Evolutionary conservation across 2,797 vertebrate genomes (phyloP), one percentile per base, ranked within the genome.

Genomic region (Pipistrellus kuhlii): DNA sequence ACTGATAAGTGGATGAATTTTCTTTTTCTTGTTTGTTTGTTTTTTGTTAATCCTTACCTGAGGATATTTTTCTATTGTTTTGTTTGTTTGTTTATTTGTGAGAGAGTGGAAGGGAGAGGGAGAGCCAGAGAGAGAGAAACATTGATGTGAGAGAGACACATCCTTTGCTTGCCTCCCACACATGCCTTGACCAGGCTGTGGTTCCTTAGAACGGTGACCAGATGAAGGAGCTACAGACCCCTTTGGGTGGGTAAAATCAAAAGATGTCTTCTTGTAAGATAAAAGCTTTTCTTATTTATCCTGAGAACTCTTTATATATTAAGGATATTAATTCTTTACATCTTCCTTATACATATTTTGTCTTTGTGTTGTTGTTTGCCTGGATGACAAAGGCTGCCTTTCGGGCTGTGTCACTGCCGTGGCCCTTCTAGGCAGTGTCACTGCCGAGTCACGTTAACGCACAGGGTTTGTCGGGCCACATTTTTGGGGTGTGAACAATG

Each of bases 401-500:
- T 6, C 2, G 57, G 30, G 44, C 17, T 13, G 2, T 51, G 66
- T 4, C 18, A 1, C 76, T 41, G 1, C 20, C 0, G 0, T 4
- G 4, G 51, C 72, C 57, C n/a, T 35, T 13, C 48, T 11, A 0
- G 3, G 4, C 0, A 1, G 44, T 5, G 2, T 13, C 7, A 0
- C 46, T 25, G 35, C 25, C 0, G 20, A 25, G 48, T 17, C 15
- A 23, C 3, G 3, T 14, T 10, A n/a, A 3, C 3, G 9, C 51
- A 12, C 27, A 38, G 53, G 14, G 1, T 18, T 3, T 8, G 27
- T 30, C 59, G 2, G 44, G n/a, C 72, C 57, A 18, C 32, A 2
- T 59, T 59, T 84, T 59, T 80, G 8, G 57, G 68, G 62, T 30
- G 27, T 15, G 44, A 68, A 38, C 14, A 20, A 35, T 10, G 77